A percentile compares a stretch with the other conserved stretches of the same genome.
Evolutionary conservation across 2,113 vertebrate species (phyloP).

Genomic region (Lophochroa leadbeateri): DNA sequence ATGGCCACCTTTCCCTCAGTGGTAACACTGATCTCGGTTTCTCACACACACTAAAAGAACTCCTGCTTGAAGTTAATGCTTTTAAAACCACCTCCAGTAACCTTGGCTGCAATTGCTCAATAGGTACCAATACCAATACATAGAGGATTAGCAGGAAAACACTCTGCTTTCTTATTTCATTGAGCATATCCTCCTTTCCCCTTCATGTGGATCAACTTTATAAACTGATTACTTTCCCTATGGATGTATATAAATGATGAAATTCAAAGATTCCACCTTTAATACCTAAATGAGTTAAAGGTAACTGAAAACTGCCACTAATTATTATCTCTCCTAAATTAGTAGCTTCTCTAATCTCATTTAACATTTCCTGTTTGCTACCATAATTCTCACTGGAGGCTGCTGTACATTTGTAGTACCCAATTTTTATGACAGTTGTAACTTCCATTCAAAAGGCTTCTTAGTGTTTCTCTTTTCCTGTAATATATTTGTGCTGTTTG

Average conservation of each 20-base stretch:
- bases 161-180: not conserved
- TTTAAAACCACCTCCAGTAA: not conserved
- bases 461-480: not conserved
- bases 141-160: not conserved
- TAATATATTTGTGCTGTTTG: not conserved
- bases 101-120: not conserved
- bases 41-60: not conserved
- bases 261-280: not conserved
- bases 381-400: not conserved
- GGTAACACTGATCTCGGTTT: not conserved
- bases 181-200: not conserved
- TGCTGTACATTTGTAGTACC: not conserved
- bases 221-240: not conserved
- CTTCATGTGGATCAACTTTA: not conserved
- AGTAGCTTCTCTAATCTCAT: not conserved
- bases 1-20: not conserved
- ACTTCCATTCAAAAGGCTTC: not conserved
- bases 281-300: not conserved
- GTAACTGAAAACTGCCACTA: not conserved
- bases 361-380: not conserved
- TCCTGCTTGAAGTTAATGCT: not conserved
- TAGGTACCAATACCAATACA: not conserved
- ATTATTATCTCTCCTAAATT: not conserved
- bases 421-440: not conserved
- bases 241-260: not conserved